Percentiles rank a stretch among this genome's conserved stretches.
These are phyloP conservation scores for Tadarida brasiliensis DNA, from an alignment of 2,797 vertebrate genomes.

Conservation along the genomic window DNA sequence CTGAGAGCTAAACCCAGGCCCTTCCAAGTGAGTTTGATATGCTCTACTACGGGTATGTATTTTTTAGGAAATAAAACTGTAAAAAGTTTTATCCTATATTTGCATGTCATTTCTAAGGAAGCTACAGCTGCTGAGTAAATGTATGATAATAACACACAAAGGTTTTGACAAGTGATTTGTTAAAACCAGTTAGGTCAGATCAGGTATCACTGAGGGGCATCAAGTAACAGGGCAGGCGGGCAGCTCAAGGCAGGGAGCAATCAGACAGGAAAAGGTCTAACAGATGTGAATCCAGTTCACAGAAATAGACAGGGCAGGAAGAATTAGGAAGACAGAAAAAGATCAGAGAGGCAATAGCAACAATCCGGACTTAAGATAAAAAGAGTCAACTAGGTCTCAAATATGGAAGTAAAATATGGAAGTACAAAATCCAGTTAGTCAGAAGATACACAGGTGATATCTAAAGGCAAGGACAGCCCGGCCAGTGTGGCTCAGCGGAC, in stretches of 20 bases:
- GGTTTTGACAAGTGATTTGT: not conserved
- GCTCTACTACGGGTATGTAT: not conserved
- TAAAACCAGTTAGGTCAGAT: not conserved
- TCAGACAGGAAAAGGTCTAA: not conserved
- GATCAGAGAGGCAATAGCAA: not conserved
- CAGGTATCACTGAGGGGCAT: not conserved
- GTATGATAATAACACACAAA: not conserved
- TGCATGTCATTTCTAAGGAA: constrained; percentile 19
- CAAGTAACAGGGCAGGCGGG: not conserved
- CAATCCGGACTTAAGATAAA: not conserved
- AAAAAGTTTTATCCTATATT: constrained; percentile 24
- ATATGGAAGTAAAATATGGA: not conserved
- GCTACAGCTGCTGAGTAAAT: not conserved
- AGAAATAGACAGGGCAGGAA: not conserved
- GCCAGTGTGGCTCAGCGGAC: too few species aligned
- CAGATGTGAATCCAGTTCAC: not conserved
- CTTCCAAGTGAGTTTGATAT: not conserved
- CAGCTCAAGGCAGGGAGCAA: not conserved
- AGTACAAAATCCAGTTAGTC: not conserved
- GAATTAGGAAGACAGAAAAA: constrained; percentile 11
- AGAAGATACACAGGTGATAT: not conserved
- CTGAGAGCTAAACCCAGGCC: not conserved
- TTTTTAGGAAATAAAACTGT: constrained; percentile 31
- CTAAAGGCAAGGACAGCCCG: not conserved
- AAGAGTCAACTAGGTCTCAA: constrained; percentile 13